Conservation (phyloP, 1,140 invertebrate genomes). For the Onthophagus taurus region DNA sequence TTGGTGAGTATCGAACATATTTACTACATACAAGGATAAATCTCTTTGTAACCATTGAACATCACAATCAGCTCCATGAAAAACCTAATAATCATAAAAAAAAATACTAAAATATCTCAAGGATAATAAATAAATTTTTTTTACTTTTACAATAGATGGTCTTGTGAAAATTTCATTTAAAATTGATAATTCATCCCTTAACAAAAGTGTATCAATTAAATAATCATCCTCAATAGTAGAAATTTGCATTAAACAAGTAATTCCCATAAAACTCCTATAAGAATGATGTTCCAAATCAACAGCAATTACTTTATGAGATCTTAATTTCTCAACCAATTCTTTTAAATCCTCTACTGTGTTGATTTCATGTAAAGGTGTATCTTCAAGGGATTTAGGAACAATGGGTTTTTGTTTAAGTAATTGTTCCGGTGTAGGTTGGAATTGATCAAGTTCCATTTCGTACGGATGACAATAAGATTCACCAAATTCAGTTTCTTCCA, state of each 20-base stretch:
- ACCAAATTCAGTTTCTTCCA: constrained; percentile 52
- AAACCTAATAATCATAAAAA: constrained; percentile 44
- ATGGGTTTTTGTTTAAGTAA: constrained; percentile 38
- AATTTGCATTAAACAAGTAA: constrained; percentile 92
- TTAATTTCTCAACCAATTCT: constrained; percentile 56
- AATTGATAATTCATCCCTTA: constrained; percentile 71
- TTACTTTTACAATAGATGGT: constrained; percentile 81
- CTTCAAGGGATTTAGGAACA: constrained; percentile 42
- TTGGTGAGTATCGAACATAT: constrained; percentile 94
- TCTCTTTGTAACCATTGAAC: constrained; percentile 93
- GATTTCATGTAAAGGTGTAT: constrained; percentile 60
- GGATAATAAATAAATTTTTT: constrained; percentile 8
- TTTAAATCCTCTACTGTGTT: constrained; percentile 55
- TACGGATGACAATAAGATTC: constrained; percentile 71
- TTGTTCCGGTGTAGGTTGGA: constrained; percentile 44
- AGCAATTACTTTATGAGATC: constrained; percentile 61
- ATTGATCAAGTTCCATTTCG: constrained; percentile 71
- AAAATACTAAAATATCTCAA: not conserved
- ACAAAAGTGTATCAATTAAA: constrained; percentile 77
- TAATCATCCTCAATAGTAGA: constrained; percentile 82
- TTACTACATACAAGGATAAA: constrained; percentile 89
- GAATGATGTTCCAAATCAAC: constrained; percentile 87
- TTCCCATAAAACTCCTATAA: constrained; percentile 72
- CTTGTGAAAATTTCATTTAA: constrained; percentile 92
- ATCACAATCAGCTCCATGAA: constrained; percentile 88